Evolutionary conservation across 2,797 vertebrate genomes (phyloP), one percentile per base, ranked within the genome.

Genomic region (Anas georgica): DNA sequence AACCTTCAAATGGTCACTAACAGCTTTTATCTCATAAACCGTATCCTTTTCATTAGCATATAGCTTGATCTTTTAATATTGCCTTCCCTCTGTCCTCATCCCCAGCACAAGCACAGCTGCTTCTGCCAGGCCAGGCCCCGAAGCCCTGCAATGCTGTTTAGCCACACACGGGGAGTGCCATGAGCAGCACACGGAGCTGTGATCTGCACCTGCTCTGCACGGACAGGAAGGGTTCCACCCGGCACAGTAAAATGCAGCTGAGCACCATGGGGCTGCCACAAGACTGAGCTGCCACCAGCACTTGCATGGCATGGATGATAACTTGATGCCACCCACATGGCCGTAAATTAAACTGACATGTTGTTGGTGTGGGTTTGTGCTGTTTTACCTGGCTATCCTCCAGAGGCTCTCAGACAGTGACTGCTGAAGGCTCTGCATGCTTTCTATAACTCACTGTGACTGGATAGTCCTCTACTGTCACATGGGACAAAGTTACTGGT

Each of bases 71-170:
- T 86, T 76, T 70, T 2, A 79, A 11, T 25, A 35, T 21, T 56
- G 29, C 18, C 2, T 88, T 58, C 35, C 15, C 17, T 86, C 33
- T 7, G 5, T n/a, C 50, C 14, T 66, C 17, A 43, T 9, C 26
- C 26, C 22, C 5, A 1, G 11, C 17, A 45, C 0, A 1, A 37
- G 8, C 9, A n/a, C 0, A 0, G 39, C 7, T 41, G 37, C 17
- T 54, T 56, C 37, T 39, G 29, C 15, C 4, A 12, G 29, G 13
- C 10, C 50, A 52, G 58, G 31, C 4, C 3, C 46, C 18, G 31
- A 50, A 9, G 9, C 10, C 8, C 45, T 25, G 13, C 7, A 39
- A 35, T 22, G 35, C 58, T 41, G 17, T 31, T 72, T 10, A 54
- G 37, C 28, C 54, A 26, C 5, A 17, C 29, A 5, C 14, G 4